Evolutionary conservation across 2,888 invertebrate genomes (phyloP), one percentile per base, ranked within the genome.

Genomic region (Bhutanitis thaidina): DNA sequence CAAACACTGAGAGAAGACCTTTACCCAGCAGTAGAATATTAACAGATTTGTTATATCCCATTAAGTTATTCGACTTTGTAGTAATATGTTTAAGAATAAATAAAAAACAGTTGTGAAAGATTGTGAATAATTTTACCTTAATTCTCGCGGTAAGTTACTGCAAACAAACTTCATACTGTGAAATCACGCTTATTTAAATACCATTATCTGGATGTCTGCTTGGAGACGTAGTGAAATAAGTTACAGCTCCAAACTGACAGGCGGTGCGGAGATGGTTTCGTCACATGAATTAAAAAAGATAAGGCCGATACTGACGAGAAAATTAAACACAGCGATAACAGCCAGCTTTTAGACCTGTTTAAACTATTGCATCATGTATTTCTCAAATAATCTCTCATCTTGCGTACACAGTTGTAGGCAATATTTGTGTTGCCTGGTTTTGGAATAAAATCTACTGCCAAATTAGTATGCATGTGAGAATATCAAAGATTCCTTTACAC

Each of bases 221-320:
- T 16, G 39, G 29, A 51, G 46, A 46, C 46, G 32, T 27, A 43
- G 51, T 36, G 25, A 46, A 52, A 46, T 46, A 46, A 52, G 43
- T 49, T 36, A 49, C 43, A 43, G 41, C 30, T 40, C 34, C 13
- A 45, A 45, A 41, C 44, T 35, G 40, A 35, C 29, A 30, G 37
- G 16, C 41, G 45, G 25, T 27, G 46, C 34, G 30, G 37, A 41
- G 41, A 45, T 20, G 40, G 41, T 52, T 52, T 52, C 46, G 37
- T 52, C 52, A 52, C n/a, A 41, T 12, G 46, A 52, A 46, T 52
- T 47, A 52, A 52, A 49, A 49, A 47, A 46, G 46, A 52, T 52
- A 52, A 52, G 44, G 36, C 30, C 39, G 15, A 35, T 9, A 29
- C 25, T 14, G 43, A 37, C 40, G 43, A 37, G 40, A 35, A 51